Conservation (phyloP, 2,888 invertebrate genomes). For the Ryuthela nishihirai region DNA sequence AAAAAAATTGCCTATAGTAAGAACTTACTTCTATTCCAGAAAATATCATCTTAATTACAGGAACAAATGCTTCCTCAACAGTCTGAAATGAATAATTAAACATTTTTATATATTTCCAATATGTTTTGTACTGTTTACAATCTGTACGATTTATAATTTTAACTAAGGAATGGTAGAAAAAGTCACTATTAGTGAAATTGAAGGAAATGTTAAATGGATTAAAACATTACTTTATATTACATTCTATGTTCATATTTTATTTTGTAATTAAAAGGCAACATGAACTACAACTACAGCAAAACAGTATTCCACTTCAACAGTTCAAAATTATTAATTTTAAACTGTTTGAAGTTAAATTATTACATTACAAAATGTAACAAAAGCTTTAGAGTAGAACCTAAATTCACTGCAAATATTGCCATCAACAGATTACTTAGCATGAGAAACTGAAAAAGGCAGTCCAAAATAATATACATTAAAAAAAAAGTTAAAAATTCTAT, state of each 20-base stretch:
- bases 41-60: slow-evolving; percentile 98
- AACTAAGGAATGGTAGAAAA: neutral
- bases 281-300: neutral
- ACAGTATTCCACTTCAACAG: too few relatives aligned
- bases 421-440: too few relatives aligned
- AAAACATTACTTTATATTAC: neutral
- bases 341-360: too few relatives aligned
- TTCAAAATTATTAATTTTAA: too few relatives aligned
- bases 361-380: too few relatives aligned
- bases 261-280: neutral
- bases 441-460: too few relatives aligned
- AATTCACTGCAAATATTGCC: too few relatives aligned
- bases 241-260: neutral
- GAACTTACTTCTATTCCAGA: slow-evolving; percentile 81
- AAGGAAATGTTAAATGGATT: too few relatives aligned
- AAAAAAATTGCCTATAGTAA: neutral
- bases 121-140: neutral
- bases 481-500: too few relatives aligned
- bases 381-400: too few relatives aligned
- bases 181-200: neutral
- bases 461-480: too few relatives aligned
- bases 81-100: slow-evolving; percentile 57
- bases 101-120: neutral
- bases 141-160: neutral
- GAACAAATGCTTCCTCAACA: slow-evolving; percentile 98